A percentile compares a stretch with the other conserved stretches of the same genome.
These are phyloP conservation scores for Melolontha melolontha DNA, from an alignment of 2,888 invertebrate genomes.

Conservation along the genomic window DNA sequence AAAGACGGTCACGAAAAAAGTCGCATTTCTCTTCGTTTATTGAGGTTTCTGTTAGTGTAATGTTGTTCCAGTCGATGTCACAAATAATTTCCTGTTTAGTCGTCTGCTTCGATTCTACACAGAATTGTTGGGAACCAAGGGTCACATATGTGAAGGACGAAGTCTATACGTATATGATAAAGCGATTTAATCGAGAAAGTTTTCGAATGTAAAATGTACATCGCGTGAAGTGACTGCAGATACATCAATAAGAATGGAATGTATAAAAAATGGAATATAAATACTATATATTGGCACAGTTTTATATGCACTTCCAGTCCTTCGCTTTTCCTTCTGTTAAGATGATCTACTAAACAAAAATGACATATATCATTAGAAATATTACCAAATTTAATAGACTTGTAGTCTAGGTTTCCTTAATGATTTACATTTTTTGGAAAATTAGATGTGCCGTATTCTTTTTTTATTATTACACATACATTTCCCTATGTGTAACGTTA, in stretches of 20 bases:
- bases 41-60: constrained; percentile 24
- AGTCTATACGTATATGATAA: constrained; percentile 31
- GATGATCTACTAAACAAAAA: too few relatives aligned
- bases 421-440: too few relatives aligned
- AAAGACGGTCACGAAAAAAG: constrained; percentile 3
- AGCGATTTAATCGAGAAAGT: constrained; percentile 28
- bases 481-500: too few relatives aligned
- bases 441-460: too few relatives aligned
- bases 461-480: too few relatives aligned
- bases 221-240: constrained; percentile 19
- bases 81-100: constrained; percentile 38
- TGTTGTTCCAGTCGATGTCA: constrained; percentile 30
- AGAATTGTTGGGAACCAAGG: constrained; percentile 4
- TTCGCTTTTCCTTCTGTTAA: too few relatives aligned
- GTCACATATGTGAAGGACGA: constrained; percentile 30
- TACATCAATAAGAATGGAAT: not conserved
- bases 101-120: constrained; percentile 22
- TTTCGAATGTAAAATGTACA: not conserved
- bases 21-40: constrained; percentile 30
- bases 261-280: too few relatives aligned
- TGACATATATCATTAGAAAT: too few relatives aligned
- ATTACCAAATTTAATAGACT: too few relatives aligned
- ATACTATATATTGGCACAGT: too few relatives aligned
- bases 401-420: too few relatives aligned
- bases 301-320: too few relatives aligned